phyloP scores from a whole-genome alignment of 2,888 invertebrate genomes.

The Mamestra brassicae region DNA sequence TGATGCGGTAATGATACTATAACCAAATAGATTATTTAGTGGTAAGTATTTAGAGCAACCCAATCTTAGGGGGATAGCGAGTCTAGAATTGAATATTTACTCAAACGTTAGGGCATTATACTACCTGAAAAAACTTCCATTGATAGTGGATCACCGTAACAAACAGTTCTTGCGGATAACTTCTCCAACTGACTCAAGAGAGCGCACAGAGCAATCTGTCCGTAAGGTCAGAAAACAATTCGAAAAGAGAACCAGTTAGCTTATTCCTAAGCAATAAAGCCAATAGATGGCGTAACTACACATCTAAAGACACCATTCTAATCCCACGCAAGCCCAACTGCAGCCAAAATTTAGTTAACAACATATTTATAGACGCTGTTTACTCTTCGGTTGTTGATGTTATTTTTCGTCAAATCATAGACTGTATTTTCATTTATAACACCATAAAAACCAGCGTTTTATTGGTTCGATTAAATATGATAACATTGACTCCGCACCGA shows the following conservation, averaged over 20 bases:
- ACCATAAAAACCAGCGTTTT: slow-evolving; percentile 13
- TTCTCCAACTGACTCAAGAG: neutral
- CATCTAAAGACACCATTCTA: slow-evolving; percentile 48
- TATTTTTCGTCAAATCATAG: slow-evolving; percentile 24
- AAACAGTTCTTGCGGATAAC: neutral
- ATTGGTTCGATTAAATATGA: slow-evolving; percentile 44
- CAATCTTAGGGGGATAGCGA: neutral
- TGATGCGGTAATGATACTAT: neutral
- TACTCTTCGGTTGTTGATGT: slow-evolving; percentile 50
- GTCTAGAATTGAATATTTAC: neutral
- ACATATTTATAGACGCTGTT: slow-evolving; percentile 51
- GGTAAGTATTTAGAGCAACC: too few relatives aligned
- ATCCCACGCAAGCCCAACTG: slow-evolving; percentile 38
- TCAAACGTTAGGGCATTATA: neutral
- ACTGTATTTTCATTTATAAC: slow-evolving; percentile 12
- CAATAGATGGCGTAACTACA: slow-evolving; percentile 53
- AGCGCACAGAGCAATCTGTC: neutral
- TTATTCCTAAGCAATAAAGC: slow-evolving; percentile 20
- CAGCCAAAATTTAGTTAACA: slow-evolving; percentile 52
- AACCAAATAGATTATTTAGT: too few relatives aligned
- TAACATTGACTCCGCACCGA: slow-evolving; percentile 44
- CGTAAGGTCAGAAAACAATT: neutral
- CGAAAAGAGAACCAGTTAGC: neutral
- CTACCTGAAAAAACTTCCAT: neutral
- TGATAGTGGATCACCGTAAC: neutral